Percentiles rank a stretch among this genome's conserved stretches.
These are phyloP conservation scores for Tenthredo distinguenda DNA, from an alignment of 2,888 invertebrate species.

Conservation along the genomic window DNA sequence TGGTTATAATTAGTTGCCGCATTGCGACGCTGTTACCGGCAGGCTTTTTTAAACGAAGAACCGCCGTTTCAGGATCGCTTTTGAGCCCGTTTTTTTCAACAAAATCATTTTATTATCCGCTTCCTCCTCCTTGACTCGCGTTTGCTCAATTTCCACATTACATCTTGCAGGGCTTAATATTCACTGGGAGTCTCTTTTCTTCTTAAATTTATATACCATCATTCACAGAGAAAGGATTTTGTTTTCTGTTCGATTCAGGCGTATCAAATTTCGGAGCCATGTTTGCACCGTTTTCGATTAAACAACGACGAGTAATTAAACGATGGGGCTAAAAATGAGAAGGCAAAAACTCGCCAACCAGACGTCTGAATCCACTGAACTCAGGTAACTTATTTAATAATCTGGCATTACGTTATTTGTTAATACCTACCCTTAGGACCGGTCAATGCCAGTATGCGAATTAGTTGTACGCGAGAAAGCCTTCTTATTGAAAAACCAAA, in stretches of 20 bases:
- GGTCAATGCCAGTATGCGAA: not conserved
- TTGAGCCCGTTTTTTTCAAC: conserved; percentile 14
- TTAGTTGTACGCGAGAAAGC: not conserved
- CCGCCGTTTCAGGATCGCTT: conserved; percentile 18
- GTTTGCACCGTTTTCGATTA: conserved; percentile 6
- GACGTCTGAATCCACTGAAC: not conserved
- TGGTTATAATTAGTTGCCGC: conserved; percentile 44
- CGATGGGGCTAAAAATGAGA: not conserved
- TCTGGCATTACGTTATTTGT: conserved; percentile 1
- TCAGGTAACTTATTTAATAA: conserved; percentile 8
- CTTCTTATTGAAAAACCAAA: not conserved
- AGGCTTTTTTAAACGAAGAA: not conserved
- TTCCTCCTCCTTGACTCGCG: conserved; percentile 14
- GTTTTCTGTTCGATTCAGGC: conserved; percentile 1
- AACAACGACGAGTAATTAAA: not conserved
- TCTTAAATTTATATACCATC: not conserved
- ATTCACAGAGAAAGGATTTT: not conserved
- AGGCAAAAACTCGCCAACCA: not conserved
- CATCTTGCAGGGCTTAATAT: not conserved
- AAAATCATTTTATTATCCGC: conserved; percentile 26
- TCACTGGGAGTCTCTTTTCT: not conserved
- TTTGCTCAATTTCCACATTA: not conserved
- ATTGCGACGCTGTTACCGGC: conserved; percentile 23
- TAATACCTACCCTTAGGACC: not conserved
- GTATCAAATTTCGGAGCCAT: not conserved